phyloP scores from a whole-genome alignment of 2,113 vertebrate species.

The Cinclus mexicanus region DNA sequence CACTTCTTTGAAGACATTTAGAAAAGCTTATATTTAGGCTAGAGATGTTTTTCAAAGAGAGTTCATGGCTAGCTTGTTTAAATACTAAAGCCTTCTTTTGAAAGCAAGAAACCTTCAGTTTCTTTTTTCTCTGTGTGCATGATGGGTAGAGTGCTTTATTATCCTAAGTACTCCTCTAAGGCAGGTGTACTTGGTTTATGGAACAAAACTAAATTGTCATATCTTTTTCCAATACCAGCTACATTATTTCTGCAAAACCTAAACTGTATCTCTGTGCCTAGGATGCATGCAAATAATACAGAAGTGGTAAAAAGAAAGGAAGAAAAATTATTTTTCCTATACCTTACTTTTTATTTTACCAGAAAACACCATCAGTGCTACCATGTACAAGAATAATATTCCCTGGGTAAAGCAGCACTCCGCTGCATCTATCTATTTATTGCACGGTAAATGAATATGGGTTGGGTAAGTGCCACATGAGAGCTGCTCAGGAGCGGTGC shows the following conservation, averaged over 20 bases:
- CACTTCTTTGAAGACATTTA: background rate
- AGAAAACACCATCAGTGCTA: slow-evolving; percentile 57
- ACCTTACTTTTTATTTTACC: slow-evolving; percentile 53
- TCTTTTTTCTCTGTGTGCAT: background rate
- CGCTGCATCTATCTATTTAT: slow-evolving; percentile 49
- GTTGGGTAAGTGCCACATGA: background rate
- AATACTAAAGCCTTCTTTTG: background rate
- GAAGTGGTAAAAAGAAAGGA: background rate
- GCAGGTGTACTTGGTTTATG: slow-evolving; percentile 28
- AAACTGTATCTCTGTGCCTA: background rate
- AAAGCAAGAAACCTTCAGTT: background rate
- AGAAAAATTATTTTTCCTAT: slow-evolving; percentile 38
- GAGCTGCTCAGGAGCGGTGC: background rate
- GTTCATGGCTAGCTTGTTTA: background rate
- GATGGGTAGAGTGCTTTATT: slow-evolving; percentile 25
- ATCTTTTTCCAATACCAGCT: background rate
- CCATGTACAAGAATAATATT: slow-evolving; percentile 51
- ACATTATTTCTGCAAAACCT: background rate
- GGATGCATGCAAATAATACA: slow-evolving; percentile 8
- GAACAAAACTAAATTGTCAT: slow-evolving; percentile 50
- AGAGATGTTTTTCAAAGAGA: background rate
- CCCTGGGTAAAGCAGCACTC: slow-evolving; percentile 53
- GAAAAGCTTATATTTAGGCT: background rate
- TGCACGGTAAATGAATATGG: slow-evolving; percentile 27
- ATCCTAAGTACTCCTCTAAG: slow-evolving; percentile 39